Conservation (phyloP, 2,888 invertebrate species). For the Leistus spinibarbis region DNA sequence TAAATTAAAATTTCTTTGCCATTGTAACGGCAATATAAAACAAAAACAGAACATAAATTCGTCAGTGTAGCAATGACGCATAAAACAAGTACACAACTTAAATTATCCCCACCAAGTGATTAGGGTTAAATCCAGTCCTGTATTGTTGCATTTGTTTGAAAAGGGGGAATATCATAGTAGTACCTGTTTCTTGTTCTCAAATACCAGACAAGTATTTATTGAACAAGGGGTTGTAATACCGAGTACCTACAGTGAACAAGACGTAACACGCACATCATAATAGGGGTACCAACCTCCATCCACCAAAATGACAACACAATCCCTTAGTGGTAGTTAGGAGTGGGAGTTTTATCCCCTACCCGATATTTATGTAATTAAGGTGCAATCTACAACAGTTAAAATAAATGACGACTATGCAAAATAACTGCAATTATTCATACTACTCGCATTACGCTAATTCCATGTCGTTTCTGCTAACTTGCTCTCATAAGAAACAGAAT, state of each 20-base stretch:
- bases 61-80: neutral
- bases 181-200: slow-evolving; percentile 10
- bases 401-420: slow-evolving; percentile 13
- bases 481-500: too few species aligned
- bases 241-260: neutral
- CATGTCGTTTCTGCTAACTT: neutral
- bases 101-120: neutral
- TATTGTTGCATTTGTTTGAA: neutral
- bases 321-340: neutral
- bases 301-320: neutral
- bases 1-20: neutral
- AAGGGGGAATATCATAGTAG: neutral
- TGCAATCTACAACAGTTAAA: slow-evolving; percentile 25
- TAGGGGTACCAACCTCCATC: neutral
- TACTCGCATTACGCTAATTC: neutral
- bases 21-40: neutral
- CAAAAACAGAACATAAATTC: neutral
- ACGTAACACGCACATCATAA: neutral
- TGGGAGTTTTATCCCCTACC: neutral
- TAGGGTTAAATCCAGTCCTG: neutral
- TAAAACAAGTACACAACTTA: neutral
- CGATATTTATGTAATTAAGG: slow-evolving; percentile 24
- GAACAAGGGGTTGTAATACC: slow-evolving; percentile 5
- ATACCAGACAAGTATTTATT: slow-evolving; percentile 34
- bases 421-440: slow-evolving; percentile 13